Conservation (phyloP, 2,888 invertebrate genomes). For the Brachypalpus laphriformis region DNA sequence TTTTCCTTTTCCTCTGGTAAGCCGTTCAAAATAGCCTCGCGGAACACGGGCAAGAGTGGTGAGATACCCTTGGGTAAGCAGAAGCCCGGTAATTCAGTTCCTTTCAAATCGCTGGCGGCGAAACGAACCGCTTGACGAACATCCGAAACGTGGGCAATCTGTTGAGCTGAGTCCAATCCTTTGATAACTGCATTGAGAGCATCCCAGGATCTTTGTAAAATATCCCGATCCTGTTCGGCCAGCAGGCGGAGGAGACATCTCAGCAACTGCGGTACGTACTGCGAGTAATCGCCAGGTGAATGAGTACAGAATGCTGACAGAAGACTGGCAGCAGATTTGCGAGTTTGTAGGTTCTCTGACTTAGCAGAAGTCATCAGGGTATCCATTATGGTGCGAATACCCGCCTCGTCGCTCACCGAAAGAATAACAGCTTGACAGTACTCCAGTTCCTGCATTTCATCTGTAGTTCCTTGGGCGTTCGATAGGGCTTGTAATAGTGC, state of each 20-base stretch:
- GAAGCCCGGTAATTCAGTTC: constrained; percentile 93
- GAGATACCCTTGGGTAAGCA: constrained; percentile 97
- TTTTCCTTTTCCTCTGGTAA: constrained; percentile 97
- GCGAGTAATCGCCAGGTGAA: constrained; percentile 93
- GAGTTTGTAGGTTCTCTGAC: constrained; percentile 85
- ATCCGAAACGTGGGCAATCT: constrained; percentile 93
- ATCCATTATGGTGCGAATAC: constrained; percentile 93
- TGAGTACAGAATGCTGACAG: constrained; percentile 95
- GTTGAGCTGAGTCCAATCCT: constrained; percentile 92
- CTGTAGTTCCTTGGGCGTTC: constrained; percentile 86
- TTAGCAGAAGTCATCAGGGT: constrained; percentile 91
- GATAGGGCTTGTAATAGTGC: constrained; percentile 92
- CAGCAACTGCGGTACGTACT: constrained; percentile 94
- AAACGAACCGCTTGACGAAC: constrained; percentile 96
- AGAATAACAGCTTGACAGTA: constrained; percentile 97
- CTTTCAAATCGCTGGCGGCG: constrained; percentile 93
- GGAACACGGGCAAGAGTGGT: constrained; percentile 96
- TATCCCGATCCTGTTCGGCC: constrained; percentile 91
- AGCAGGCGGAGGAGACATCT: constrained; percentile 94
- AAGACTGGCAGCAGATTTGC: constrained; percentile 93
- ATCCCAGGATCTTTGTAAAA: constrained; percentile 94
- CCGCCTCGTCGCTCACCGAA: constrained; percentile 94
- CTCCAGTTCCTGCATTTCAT: constrained; percentile 90
- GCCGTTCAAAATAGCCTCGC: constrained; percentile 98
- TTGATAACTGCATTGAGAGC: constrained; percentile 95